Percentiles rank a stretch among this genome's conserved stretches.
phyloP scores from a whole-genome alignment of 92 coral and sea anemone species.

The Epizoanthus ramosus region DNA sequence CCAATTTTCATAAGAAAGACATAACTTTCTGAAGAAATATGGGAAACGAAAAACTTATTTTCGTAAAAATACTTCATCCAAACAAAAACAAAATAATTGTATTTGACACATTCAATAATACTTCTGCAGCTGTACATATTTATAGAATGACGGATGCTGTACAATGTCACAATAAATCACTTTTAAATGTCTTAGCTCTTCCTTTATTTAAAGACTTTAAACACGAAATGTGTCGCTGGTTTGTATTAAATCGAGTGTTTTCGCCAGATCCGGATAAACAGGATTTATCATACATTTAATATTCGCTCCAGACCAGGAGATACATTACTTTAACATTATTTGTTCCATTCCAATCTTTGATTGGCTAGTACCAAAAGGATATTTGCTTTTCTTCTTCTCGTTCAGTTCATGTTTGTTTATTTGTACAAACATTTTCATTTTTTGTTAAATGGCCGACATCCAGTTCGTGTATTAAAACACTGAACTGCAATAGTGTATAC shows the following conservation, averaged over 20 bases:
- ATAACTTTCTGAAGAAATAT: too few species aligned
- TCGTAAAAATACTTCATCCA: too few species aligned
- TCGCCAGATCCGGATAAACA: not conserved
- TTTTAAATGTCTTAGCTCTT: too few species aligned
- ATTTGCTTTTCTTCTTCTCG: not conserved
- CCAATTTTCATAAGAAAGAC: too few species aligned
- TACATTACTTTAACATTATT: not conserved
- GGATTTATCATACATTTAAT: too few species aligned
- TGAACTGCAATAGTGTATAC: too few species aligned
- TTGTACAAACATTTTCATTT: not conserved
- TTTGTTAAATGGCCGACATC: not conserved
- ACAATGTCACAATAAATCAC: not conserved
- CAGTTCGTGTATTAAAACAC: too few species aligned
- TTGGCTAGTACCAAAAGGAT: not conserved
- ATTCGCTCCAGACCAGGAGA: too few species aligned
- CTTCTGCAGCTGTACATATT: not conserved
- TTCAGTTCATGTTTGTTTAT: not conserved
- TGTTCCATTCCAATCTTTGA: not conserved
- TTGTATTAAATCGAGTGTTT: not conserved
- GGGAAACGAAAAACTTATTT: too few species aligned
- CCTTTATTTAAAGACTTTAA: too few species aligned
- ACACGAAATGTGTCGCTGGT: not conserved
- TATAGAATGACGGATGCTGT: not conserved
- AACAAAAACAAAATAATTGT: not conserved
- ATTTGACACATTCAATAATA: not conserved